Evolutionary conservation across 2,797 vertebrate species (phyloP), one percentile per base, ranked within the genome.

Genomic region (Otolemur crassicaudatus): DNA sequence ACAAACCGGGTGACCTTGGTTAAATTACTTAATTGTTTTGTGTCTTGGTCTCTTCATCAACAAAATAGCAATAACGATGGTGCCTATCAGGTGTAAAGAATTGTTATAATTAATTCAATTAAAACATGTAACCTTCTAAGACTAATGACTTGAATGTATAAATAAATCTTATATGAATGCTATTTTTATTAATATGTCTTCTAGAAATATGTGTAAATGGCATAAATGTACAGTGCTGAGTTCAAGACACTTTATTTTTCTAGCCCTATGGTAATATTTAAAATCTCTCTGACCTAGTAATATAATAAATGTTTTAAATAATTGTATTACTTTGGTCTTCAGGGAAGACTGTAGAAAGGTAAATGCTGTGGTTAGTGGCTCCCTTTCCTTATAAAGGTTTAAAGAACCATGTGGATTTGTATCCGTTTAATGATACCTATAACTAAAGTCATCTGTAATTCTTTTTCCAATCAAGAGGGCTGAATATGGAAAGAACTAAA

Each of bases 181-280:
- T 61, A 27, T 40, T 67, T 23, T 37, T 63, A 34, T 53, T 53
- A 53, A 17, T 53, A 53, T 34, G 82, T 77, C n/a, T 46, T 40
- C 25, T 86, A 40, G 79, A 94, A 87, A 92, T 58, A 1, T 12
- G 3, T 65, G 20, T n/a, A 69, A 85, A 80, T 75, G 27, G 27
- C 37, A 49, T 58, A 60, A 37, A 80, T 63, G 37, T 70, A 43
- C 46, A 80, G 20, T 9, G 61, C 93, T 92, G 31, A 89, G 34
- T 60, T 82, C 9, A 58, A 95, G 58, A 10, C 19, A 89, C 63
- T 86, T 90, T 46, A 63, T 88, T 90, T 94, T 88, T 82, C 34
- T 40, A 89, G 40, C 29, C 81, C 72, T 34, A 69, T 7, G 49
- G 40, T 61, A 88, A 72, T 60, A 97, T 31, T 61, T 85, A 96